These are phyloP conservation scores for Megaptera novaeangliae DNA, from an alignment of 2,113 vertebrate species.

Conservation along the genomic window DNA sequence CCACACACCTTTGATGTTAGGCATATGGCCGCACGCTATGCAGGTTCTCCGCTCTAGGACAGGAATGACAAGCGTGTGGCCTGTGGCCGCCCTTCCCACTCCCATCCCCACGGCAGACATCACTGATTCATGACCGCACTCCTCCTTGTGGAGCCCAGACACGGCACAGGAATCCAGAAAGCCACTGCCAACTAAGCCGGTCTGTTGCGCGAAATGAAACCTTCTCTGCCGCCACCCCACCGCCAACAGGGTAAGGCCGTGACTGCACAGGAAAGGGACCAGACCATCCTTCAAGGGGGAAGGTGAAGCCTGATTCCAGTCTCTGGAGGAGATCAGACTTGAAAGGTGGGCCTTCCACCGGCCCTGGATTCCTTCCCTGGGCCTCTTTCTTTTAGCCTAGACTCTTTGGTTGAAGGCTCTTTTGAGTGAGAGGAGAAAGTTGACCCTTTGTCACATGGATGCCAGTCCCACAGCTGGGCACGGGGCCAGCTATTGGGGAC, in stretches of 20 bases:
- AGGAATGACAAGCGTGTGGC: neutral
- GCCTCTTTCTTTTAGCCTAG: neutral
- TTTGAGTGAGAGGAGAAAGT: neutral
- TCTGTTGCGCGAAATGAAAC: neutral
- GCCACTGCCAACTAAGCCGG: neutral
- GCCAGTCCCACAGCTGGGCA: neutral
- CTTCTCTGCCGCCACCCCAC: neutral
- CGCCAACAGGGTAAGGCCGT: neutral
- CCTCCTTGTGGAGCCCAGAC: neutral
- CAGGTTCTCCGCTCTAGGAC: neutral
- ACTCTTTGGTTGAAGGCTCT: neutral
- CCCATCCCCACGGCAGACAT: neutral
- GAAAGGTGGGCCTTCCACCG: neutral
- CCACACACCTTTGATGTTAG: slow-evolving; percentile 24
- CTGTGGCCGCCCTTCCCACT: neutral
- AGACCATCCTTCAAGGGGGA: neutral
- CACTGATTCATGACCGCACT: neutral
- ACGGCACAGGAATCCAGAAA: neutral
- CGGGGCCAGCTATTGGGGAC: neutral
- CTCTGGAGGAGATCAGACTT: neutral
- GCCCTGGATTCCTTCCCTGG: neutral
- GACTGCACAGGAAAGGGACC: neutral
- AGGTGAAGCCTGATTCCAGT: neutral
- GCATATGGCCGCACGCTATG: neutral
- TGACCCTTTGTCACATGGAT: neutral